Conservation (phyloP, 2,888 invertebrate genomes). For the Mythimna loreyi region DNA sequence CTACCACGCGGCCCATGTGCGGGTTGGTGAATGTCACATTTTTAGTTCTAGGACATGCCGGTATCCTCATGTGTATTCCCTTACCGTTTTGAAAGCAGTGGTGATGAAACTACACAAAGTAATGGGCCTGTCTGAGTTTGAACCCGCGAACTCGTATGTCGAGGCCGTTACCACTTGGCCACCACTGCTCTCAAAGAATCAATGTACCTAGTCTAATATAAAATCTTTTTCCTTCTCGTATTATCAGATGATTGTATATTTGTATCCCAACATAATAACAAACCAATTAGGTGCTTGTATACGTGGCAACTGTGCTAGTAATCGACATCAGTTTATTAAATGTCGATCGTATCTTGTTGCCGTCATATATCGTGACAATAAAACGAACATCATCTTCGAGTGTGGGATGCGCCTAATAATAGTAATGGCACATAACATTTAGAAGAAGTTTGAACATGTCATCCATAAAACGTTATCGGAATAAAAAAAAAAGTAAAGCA, state of each 20-base stretch:
- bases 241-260: neutral
- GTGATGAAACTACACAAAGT: too few species aligned
- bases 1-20: too few species aligned
- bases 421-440: conserved; percentile 46
- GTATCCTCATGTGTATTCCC: too few species aligned
- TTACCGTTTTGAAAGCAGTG: too few species aligned
- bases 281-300: conserved; percentile 8
- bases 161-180: too few species aligned
- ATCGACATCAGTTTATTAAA: conserved; percentile 47
- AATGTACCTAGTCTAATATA: neutral
- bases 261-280: conserved; percentile 1
- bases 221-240: neutral
- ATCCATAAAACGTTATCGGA: too few species aligned
- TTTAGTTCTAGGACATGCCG: too few species aligned
- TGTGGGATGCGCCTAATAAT: conserved; percentile 44
- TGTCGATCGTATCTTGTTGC: conserved; percentile 40
- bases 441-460: neutral
- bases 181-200: too few species aligned
- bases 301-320: conserved; percentile 14
- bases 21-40: too few species aligned
- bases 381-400: conserved; percentile 47
- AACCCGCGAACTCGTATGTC: too few species aligned
- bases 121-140: too few species aligned
- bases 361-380: conserved; percentile 55
- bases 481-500: too few species aligned